These are phyloP conservation scores for Lepidocolaptes lacrymiger DNA, from an alignment of 2,797 vertebrate species.

Conservation along the genomic window DNA sequence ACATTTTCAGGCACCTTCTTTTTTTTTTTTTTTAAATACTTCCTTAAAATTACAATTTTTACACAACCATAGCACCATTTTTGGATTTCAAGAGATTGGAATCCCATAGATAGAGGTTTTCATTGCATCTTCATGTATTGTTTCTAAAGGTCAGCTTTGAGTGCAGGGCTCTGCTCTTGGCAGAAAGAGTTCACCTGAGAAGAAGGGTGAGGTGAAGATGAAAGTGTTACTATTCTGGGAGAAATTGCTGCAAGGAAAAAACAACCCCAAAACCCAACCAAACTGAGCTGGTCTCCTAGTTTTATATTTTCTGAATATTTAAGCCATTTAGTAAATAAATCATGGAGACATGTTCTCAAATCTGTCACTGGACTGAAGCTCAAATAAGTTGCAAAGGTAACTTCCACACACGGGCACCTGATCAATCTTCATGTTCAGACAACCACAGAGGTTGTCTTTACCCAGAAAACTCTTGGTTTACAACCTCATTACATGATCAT, in stretches of 20 bases:
- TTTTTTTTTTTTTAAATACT: neutral
- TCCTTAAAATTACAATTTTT: neutral
- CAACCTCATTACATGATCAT: neutral
- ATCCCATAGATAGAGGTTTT: neutral
- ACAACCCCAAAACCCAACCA: neutral
- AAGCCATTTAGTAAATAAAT: neutral
- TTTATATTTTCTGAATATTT: neutral
- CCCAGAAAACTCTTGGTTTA: neutral
- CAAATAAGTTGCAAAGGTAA: neutral
- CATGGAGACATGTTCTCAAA: neutral
- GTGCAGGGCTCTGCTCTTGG: neutral
- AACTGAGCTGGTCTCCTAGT: neutral
- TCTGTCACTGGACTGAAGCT: neutral
- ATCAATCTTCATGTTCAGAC: neutral
- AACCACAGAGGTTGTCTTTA: neutral
- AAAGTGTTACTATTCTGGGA: neutral
- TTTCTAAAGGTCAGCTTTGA: neutral
- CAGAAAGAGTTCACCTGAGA: neutral
- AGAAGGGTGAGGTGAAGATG: neutral
- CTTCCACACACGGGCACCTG: rapidly evolving
- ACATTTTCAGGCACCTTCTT: neutral
- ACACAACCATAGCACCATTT: neutral
- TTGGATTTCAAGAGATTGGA: neutral
- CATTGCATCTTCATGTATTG: neutral
- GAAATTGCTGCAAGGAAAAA: neutral